A percentile compares a stretch with the other conserved stretches of the same genome.
phyloP scores from a whole-genome alignment of 1,140 invertebrate genomes.

The Drosophila mayri region DNA sequence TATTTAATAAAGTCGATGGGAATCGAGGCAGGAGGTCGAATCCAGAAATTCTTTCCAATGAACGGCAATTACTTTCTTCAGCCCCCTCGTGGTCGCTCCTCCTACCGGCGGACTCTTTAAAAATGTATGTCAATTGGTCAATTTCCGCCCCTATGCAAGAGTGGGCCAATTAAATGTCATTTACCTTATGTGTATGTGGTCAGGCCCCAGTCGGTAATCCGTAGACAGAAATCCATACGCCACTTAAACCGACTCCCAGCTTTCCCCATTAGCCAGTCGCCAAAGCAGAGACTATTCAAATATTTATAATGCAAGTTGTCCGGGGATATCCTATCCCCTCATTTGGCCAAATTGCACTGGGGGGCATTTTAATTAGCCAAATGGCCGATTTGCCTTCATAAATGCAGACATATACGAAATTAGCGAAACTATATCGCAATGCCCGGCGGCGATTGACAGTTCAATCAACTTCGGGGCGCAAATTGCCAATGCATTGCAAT shows the following conservation, averaged over 20 bases:
- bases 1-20: slow-evolving; percentile 67
- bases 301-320: slow-evolving; percentile 61
- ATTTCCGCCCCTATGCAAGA: slow-evolving; percentile 66
- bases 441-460: slow-evolving; percentile 71
- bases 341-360: slow-evolving; percentile 43
- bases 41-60: slow-evolving; percentile 42
- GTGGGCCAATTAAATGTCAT: slow-evolving; percentile 79
- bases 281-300: slow-evolving; percentile 51
- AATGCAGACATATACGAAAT: slow-evolving; percentile 71
- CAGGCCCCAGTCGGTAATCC: slow-evolving; percentile 1
- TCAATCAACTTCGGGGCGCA: slow-evolving; percentile 67
- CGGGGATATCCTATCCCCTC: slow-evolving; percentile 12
- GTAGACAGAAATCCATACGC: background rate
- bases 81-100: background rate
- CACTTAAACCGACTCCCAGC: background rate
- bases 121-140: slow-evolving; percentile 83
- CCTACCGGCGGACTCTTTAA: slow-evolving; percentile 61
- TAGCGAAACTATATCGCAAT: slow-evolving; percentile 72
- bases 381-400: slow-evolving; percentile 65
- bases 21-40: slow-evolving; percentile 45
- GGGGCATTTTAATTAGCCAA: slow-evolving; percentile 77
- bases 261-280: slow-evolving; percentile 51
- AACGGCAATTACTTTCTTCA: slow-evolving; percentile 56
- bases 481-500: slow-evolving; percentile 68
- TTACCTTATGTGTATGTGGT: slow-evolving; percentile 58